Evolutionary conservation across 2,888 invertebrate genomes (phyloP).

Genomic region (Coronaproctus castanopsis): DNA sequence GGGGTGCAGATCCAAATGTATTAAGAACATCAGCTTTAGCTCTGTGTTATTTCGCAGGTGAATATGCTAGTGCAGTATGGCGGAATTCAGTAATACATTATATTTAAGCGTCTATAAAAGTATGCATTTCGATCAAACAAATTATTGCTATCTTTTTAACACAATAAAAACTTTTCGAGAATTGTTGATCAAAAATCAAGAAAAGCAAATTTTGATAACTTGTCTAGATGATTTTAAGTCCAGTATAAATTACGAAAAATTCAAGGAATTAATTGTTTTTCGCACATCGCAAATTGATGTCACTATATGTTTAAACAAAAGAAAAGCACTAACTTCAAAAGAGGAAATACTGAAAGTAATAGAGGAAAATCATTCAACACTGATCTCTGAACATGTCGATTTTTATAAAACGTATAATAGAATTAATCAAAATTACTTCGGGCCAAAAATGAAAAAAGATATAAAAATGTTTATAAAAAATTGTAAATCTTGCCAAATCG

Average conservation of each 20-base stretch:
- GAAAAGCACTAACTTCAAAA: neutral
- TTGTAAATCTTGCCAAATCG: neutral
- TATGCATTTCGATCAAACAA: neutral
- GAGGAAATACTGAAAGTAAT: neutral
- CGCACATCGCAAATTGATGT: too few species aligned
- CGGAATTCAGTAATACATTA: too few species aligned
- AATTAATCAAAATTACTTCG: neutral
- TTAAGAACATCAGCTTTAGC: too few species aligned
- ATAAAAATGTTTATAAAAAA: neutral
- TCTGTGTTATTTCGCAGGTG: too few species aligned
- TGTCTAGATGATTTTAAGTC: too few species aligned
- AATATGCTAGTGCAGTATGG: too few species aligned
- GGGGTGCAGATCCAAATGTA: neutral
- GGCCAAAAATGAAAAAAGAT: neutral
- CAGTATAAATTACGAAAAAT: too few species aligned
- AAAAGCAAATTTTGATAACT: neutral
- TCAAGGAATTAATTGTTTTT: too few species aligned
- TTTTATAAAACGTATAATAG: neutral
- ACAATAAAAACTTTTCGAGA: neutral
- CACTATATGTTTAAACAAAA: too few species aligned
- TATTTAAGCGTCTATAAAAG: neutral
- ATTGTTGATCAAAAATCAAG: neutral
- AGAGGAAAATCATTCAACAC: neutral
- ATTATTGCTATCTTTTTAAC: neutral
- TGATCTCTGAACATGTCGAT: neutral